Conservation (phyloP, 2,113 vertebrate species). For the Neotoma lepida region DNA sequence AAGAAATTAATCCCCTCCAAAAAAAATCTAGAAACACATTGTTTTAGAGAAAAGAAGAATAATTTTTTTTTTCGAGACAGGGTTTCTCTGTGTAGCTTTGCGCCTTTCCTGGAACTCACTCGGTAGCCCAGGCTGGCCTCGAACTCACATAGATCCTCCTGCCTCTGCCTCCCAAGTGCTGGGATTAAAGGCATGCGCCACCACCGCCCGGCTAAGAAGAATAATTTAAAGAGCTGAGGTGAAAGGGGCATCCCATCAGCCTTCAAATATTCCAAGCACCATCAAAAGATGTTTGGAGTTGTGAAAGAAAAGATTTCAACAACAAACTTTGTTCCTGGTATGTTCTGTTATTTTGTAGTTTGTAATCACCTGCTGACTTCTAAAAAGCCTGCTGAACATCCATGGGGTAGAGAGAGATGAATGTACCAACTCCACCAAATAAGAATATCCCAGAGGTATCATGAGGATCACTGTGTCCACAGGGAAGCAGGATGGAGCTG, state of each 20-base stretch:
- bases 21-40: not conserved
- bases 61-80: no score
- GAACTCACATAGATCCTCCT: no score
- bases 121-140: no score
- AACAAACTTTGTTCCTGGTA: constrained; percentile 14
- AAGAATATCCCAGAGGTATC: not conserved
- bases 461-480: not conserved
- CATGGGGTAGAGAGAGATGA: not conserved
- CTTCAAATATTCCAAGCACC: not conserved
- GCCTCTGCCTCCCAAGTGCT: no score
- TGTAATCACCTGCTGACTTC: not conserved
- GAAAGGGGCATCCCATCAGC: not conserved
- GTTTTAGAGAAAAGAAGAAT: not conserved
- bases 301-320: not conserved
- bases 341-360: not conserved
- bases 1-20: not conserved
- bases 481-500: not conserved
- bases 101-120: no score
- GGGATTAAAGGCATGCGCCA: no score
- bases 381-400: not conserved
- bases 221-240: not conserved
- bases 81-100: no score
- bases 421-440: not conserved
- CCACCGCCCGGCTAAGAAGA: no score
- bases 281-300: not conserved